Evolutionary conservation across 2,797 vertebrate species (phyloP), one percentile per base, ranked within the genome.

Genomic region (Gastrophryne carolinensis): DNA sequence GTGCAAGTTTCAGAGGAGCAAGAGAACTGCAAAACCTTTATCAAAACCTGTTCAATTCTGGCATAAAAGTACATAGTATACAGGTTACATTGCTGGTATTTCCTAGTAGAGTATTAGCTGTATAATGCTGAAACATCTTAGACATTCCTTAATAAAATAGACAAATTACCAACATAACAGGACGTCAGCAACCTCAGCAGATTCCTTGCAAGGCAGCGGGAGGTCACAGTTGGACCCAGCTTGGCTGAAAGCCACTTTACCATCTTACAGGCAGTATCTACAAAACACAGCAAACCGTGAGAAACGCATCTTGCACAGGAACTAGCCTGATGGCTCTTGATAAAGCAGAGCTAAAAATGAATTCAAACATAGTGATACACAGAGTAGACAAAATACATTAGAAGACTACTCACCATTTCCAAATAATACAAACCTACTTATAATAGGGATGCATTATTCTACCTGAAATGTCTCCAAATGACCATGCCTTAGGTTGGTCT

Each of bases 201-300:
- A 85, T 95, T 97, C 83, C 94, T 92, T 83, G 96, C 95, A 9
- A 99, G 89, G 1, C 94, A 96, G 68, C 94, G 92, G 72, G 96
- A 98, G 0, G 97, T 94, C 80, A 98, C 91, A 0, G 98, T 99
- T 7, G 98, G 98, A 47, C 98, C 98, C 5, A 99, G 92, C 86
- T 96, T 99, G 80, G 96, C 96, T 0, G 95, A 93, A 27, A 98
- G 92, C 97, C 97, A 99, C 77, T 93, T 91, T 79, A 99, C 94
- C 67, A 94, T 99, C 92, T 96, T 98, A 90, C 95, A 98, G 78
- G 97, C 94, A 0, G 97, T 99, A 85, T 98, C 98, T 99, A 87
- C 72, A 83, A 73, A 39, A 60, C 66, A 80, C 80, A 72, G 71
- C 74, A 61, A 39, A 35, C 5, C 11, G 1, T 47, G 34, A 76